These are phyloP conservation scores for Spilosoma lubricipeda DNA, from an alignment of 2,888 invertebrate genomes.

Conservation along the genomic window DNA sequence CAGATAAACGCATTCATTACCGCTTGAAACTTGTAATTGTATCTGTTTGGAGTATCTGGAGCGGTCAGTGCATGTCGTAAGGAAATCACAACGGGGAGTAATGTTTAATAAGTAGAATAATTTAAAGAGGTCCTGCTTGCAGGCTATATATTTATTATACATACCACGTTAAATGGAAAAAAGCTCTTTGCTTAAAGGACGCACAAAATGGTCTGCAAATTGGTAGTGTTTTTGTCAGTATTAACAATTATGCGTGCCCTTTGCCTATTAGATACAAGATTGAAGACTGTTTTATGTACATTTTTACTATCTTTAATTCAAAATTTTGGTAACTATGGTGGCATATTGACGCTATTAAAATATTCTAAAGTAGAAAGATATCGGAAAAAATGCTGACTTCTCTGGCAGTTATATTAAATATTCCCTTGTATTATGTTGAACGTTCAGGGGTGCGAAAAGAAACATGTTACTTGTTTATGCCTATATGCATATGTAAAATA, in stretches of 20 bases:
- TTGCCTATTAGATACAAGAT: too few species aligned
- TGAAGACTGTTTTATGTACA: too few species aligned
- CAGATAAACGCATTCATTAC: constrained; percentile 57
- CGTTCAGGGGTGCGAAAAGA: too few species aligned
- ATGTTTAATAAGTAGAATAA: neutral
- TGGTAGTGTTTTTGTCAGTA: neutral
- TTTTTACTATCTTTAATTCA: too few species aligned
- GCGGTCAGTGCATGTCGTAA: constrained; percentile 34
- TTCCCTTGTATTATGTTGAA: too few species aligned
- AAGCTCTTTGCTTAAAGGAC: neutral
- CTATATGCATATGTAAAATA: too few species aligned
- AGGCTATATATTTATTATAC: neutral
- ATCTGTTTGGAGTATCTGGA: constrained; percentile 40
- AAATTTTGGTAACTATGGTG: too few species aligned
- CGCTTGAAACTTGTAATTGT: constrained; percentile 50
- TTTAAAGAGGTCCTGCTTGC: neutral
- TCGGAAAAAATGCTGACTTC: too few species aligned
- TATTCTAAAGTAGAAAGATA: too few species aligned
- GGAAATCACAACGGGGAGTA: constrained; percentile 15
- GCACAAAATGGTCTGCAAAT: neutral
- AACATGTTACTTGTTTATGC: too few species aligned
- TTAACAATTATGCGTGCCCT: neutral
- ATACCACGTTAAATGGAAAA: neutral
- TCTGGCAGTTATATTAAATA: too few species aligned
- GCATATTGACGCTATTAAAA: too few species aligned